These are phyloP conservation scores for Aphaenogaster floridana DNA, from an alignment of 1,140 invertebrate species.

Conservation along the genomic window DNA sequence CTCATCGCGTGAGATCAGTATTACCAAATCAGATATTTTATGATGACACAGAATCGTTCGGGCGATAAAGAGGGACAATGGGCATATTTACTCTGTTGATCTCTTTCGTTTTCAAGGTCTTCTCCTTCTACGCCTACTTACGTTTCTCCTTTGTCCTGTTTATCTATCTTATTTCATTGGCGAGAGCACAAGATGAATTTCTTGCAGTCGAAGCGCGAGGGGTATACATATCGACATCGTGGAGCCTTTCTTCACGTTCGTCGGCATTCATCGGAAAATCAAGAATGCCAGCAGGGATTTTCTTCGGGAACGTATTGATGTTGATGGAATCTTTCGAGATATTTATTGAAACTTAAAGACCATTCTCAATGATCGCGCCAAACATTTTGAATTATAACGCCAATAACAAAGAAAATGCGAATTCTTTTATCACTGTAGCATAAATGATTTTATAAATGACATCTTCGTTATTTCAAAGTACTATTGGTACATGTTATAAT, in stretches of 20 bases:
- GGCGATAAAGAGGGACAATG: not conserved
- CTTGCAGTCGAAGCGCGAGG: not conserved
- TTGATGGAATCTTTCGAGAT: not conserved
- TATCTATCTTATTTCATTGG: not conserved
- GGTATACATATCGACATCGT: not conserved
- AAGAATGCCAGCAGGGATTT: not conserved
- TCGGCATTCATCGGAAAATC: not conserved
- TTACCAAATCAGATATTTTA: conserved; percentile 15
- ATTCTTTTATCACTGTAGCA: not conserved
- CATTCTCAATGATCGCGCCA: not conserved
- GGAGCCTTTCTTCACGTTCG: not conserved
- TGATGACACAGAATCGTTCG: conserved; percentile 18
- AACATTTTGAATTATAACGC: not conserved
- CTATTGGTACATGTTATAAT: not conserved
- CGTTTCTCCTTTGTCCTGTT: not conserved
- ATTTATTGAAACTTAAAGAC: not conserved
- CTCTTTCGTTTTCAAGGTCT: not conserved
- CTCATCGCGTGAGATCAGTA: not conserved
- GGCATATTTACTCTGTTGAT: conserved; percentile 50
- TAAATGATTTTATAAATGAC: not conserved
- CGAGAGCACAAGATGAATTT: conserved; percentile 4
- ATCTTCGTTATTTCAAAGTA: not conserved
- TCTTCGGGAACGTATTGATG: not conserved
- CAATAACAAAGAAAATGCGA: not conserved
- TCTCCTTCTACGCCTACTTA: not conserved